Conservation (phyloP, 2,113 vertebrate species). For the Brachypodius melanocephalos region DNA sequence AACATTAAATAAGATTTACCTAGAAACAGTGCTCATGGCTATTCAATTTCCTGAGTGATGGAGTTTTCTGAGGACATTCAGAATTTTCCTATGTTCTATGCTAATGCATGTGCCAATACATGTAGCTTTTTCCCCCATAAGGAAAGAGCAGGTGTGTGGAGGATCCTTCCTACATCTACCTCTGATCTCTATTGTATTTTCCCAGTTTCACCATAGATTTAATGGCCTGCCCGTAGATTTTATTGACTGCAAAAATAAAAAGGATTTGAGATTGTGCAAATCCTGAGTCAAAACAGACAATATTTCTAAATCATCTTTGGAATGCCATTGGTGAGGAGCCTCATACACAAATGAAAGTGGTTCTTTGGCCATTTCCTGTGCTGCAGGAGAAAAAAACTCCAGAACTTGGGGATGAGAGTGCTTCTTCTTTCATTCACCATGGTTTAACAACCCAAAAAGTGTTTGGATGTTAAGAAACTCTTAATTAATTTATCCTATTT, state of each 20-base stretch:
- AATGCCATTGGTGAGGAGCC: neutral
- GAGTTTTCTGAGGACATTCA: constrained; percentile 41
- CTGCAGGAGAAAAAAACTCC: rapidly evolving
- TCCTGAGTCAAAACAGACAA: neutral
- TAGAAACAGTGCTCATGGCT: constrained; percentile 81
- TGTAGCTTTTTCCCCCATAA: neutral
- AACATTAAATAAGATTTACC: constrained; percentile 97
- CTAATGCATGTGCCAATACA: neutral
- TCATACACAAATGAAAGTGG: neutral
- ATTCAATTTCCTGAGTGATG: constrained; percentile 74
- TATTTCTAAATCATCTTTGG: neutral
- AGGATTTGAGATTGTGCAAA: neutral
- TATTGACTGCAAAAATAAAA: neutral
- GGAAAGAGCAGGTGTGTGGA: neutral
- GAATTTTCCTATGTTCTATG: neutral
- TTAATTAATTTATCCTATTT: neutral
- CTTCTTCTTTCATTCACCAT: neutral
- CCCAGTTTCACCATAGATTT: neutral
- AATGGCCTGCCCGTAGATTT: neutral
- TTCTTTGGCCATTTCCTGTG: neutral
- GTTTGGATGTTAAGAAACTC: neutral
- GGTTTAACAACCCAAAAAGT: neutral
- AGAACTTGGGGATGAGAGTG: neutral
- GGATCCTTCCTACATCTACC: neutral
- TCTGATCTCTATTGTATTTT: neutral